Base-by-base conservation (phyloP, 2,797 vertebrate species). In the Dendrocincla tyrannina region DNA sequence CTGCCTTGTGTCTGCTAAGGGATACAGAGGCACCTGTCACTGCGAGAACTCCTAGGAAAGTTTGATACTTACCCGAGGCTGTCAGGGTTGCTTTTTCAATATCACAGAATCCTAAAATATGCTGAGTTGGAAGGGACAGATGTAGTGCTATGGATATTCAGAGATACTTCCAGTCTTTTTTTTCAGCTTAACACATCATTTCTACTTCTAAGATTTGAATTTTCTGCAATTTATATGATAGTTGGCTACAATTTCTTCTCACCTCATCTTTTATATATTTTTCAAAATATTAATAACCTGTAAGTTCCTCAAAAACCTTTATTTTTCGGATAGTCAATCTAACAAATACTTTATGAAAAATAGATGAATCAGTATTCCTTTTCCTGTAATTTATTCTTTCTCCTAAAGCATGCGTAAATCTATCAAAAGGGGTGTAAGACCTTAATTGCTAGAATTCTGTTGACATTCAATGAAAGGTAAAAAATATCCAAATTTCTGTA, bases 361-460 rank as follows among this genome's bases (percentile, higher is more conserved):
- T 9, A 64, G 10, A 70, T 49, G 17, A 60, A 32, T 27, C 13
- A 41, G 9, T 50, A 17, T 77, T 80, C 24, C 10, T 82, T 81
- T 76, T 74, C 37, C 37, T 72, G 15, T 74, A 67, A 82, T 72
- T 59, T 67, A n/a, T 90, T 73, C 22, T 52, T 94, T 85, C 8
- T 87, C n/a, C 25, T 91, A 67, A 87, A 85, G 4, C 17, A 32
- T 28, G 41, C 9, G 8, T 32, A 35, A 70, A 87, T 39, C 11
- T 52, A 30, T 64, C 30, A 55, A 78, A 93, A 68, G 3, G 24
- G 16, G 35, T 15, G 3, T n/a, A 67, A 68, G 11, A 5, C 12
- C 7, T 50, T 88, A 64, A 80, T 74, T 64, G 11, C 7, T 39
- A 50, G 62, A 91, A 84, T 46, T 74, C 47, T 39, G 19, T 33